Conservation (phyloP, 2,888 invertebrate species). For the Cephonodes hylas region DNA sequence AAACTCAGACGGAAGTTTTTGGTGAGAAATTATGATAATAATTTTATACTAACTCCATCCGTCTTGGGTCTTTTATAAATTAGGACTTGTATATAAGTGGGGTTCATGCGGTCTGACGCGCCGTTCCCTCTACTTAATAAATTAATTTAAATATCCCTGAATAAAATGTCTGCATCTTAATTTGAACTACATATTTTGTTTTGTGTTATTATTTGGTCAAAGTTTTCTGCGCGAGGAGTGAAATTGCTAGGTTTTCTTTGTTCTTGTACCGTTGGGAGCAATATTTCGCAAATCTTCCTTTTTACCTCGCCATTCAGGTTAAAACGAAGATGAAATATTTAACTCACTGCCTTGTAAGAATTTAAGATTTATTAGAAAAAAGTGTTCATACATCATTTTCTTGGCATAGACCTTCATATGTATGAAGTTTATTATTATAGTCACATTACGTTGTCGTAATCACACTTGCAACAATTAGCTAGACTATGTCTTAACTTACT, state of each 20-base stretch:
- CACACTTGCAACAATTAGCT: no score
- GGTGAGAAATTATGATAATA: conserved; percentile 78
- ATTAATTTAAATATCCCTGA: conserved; percentile 44
- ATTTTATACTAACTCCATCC: conserved; percentile 74
- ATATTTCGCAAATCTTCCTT: not conserved
- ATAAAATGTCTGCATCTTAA: conserved; percentile 8
- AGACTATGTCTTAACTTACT: no score
- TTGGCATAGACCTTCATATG: not conserved
- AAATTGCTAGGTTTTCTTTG: not conserved
- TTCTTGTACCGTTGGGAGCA: not conserved
- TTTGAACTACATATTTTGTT: conserved; percentile 5
- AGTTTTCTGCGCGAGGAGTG: not conserved
- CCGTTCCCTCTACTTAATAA: conserved; percentile 31
- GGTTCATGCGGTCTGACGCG: conserved; percentile 45
- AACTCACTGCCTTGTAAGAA: not conserved
- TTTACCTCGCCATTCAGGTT: not conserved
- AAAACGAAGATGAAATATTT: not conserved
- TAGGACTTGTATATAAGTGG: conserved; percentile 48
- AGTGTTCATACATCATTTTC: not conserved
- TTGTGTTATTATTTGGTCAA: not conserved
- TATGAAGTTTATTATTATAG: no score
- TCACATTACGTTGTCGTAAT: no score
- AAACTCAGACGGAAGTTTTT: conserved; percentile 75
- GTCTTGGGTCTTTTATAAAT: conserved; percentile 66
- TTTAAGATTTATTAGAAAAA: not conserved